A percentile compares a stretch with the other conserved stretches of the same genome.
These are phyloP conservation scores for Rhinichthys klamathensis DNA, from an alignment of 2,113 vertebrate species.

Conservation along the genomic window DNA sequence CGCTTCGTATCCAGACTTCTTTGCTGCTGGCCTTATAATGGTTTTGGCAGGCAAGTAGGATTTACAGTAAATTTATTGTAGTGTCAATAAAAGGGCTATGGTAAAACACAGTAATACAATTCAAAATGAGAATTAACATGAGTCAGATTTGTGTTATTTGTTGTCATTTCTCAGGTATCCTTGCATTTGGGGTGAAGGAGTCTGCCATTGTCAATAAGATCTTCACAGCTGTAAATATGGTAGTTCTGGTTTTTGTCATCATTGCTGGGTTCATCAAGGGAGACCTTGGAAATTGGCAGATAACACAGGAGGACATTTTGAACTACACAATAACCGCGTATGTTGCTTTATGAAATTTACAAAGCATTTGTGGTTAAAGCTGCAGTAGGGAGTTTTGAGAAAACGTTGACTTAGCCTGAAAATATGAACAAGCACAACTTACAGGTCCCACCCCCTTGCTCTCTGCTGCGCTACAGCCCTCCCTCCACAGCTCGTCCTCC, in stretches of 20 bases:
- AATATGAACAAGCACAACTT: no score
- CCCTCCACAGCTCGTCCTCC: no score
- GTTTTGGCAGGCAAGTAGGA: conserved; percentile 78
- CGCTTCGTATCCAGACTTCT: conserved; percentile 82
- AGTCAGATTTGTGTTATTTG: not conserved
- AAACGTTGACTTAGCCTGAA: no score
- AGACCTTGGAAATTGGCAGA: conserved; percentile 78
- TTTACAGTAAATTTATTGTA: not conserved
- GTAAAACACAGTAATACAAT: not conserved
- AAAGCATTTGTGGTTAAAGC: not conserved
- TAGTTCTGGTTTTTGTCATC: conserved; percentile 82
- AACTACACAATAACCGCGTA: conserved; percentile 54
- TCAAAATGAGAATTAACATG: not conserved
- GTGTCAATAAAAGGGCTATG: not conserved
- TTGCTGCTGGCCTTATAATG: conserved; percentile 82
- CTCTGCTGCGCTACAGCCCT: no score
- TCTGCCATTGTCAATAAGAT: conserved; percentile 83
- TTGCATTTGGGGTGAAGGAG: conserved; percentile 86
- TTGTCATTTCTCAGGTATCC: conserved; percentile 72
- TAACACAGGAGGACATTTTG: conserved; percentile 66
- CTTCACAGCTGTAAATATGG: conserved; percentile 81
- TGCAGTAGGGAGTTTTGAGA: no score
- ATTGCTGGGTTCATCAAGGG: conserved; percentile 83
- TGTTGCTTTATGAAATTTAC: not conserved
- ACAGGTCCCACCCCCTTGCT: no score